These are phyloP conservation scores for Cerceris rybyensis DNA, from an alignment of 2,888 invertebrate genomes.

Conservation along the genomic window DNA sequence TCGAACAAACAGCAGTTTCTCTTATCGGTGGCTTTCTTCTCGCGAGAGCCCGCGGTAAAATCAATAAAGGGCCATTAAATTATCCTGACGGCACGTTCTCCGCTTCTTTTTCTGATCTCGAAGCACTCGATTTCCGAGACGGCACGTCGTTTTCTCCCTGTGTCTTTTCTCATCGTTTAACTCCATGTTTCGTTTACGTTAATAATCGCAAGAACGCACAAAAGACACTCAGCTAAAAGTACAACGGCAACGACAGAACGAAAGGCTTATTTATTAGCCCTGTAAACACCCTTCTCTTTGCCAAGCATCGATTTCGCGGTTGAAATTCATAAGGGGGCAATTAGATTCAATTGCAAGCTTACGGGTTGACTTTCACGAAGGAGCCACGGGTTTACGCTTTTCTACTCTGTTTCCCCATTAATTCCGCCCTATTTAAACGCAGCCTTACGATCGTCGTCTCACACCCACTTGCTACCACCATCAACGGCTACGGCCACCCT, in stretches of 20 bases:
- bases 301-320: not conserved
- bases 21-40: constrained; percentile 13
- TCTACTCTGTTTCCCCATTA: constrained; percentile 41
- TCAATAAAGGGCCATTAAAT: constrained; percentile 40
- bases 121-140: not conserved
- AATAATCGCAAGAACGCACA: not conserved
- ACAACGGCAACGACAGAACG: not conserved
- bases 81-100: constrained; percentile 12
- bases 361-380: constrained; percentile 26
- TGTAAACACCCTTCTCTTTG: not conserved
- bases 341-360: constrained; percentile 42
- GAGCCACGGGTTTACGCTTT: constrained; percentile 14
- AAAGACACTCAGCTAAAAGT: not conserved
- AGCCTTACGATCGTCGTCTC: constrained; percentile 10
- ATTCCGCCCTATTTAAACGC: constrained; percentile 56
- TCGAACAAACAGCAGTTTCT: constrained; percentile 17
- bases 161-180: not conserved
- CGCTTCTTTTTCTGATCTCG: constrained; percentile 7
- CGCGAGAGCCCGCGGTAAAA: constrained; percentile 25
- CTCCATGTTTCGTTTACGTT: too few relatives aligned
- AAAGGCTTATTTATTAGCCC: not conserved
- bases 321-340: constrained; percentile 36
- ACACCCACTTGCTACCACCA: too few relatives aligned
- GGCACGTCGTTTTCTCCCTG: not conserved
- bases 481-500: constrained; percentile 14